These are phyloP conservation scores for Exocentrus adspersus DNA, from an alignment of 2,888 invertebrate species.

Conservation along the genomic window DNA sequence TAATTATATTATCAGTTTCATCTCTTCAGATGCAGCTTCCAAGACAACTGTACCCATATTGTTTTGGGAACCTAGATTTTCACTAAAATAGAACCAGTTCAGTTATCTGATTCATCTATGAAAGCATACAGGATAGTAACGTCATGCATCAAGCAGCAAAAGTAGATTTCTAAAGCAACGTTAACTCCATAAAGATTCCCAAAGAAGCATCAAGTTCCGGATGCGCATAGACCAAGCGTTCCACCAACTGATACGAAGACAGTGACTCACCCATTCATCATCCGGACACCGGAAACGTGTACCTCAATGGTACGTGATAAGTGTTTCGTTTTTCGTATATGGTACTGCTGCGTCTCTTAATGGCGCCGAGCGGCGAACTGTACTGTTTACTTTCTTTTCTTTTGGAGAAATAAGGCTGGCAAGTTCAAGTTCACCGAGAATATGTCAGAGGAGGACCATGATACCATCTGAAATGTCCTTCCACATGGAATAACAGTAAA, in stretches of 20 bases:
- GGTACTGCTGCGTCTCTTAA: conserved; percentile 42
- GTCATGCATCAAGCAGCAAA: conserved; percentile 2
- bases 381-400: conserved; percentile 37
- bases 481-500: too few relatives aligned
- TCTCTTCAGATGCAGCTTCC: too few relatives aligned
- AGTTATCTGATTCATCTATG: too few relatives aligned
- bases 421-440: conserved; percentile 24
- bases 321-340: conserved; percentile 45
- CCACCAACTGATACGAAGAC: conserved; percentile 16
- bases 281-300: conserved; percentile 48
- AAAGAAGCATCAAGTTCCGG: conserved; percentile 1
- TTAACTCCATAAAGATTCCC: conserved; percentile 3
- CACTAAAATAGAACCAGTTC: too few relatives aligned
- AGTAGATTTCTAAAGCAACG: conserved; percentile 16
- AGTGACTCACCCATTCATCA: conserved; percentile 45
- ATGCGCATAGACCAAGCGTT: not conserved
- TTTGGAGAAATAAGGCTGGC: conserved; percentile 25
- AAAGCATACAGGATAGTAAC: conserved; percentile 25
- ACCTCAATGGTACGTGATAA: conserved; percentile 49
- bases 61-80: too few relatives aligned
- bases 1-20: too few relatives aligned
- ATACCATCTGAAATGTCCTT: not conserved
- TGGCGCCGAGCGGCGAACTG: conserved; percentile 33
- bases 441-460: not conserved
- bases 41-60: too few relatives aligned